Conservation (phyloP, 2,888 invertebrate species). For the Microctonus brassicae region DNA sequence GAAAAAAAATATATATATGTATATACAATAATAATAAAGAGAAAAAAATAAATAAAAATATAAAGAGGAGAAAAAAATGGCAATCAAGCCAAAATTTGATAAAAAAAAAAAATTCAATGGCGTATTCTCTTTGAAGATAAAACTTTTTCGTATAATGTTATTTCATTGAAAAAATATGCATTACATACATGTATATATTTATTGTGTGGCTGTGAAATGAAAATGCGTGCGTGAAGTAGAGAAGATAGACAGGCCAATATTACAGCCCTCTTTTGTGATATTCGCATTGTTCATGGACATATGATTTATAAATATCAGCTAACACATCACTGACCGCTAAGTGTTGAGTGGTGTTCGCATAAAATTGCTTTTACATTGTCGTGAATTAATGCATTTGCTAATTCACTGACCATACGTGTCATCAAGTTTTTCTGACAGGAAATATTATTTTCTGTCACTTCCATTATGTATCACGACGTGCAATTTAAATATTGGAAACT, state of each 20-base stretch:
- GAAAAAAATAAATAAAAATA: slow-evolving; percentile 37
- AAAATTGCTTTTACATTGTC: slow-evolving; percentile 48
- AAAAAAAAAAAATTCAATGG: not conserved
- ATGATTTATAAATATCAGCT: not conserved
- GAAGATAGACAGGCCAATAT: no score
- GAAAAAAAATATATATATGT: no score
- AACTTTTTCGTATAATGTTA: not conserved
- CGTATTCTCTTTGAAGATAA: not conserved
- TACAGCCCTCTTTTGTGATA: no score
- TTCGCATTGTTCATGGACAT: no score
- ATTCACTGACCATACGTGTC: slow-evolving; percentile 37
- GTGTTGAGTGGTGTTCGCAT: slow-evolving; percentile 53
- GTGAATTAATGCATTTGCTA: slow-evolving; percentile 43
- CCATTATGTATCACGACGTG: not conserved
- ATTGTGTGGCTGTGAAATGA: no score
- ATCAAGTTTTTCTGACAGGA: slow-evolving; percentile 12
- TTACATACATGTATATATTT: no score
- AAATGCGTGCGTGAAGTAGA: no score
- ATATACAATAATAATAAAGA: slow-evolving; percentile 28
- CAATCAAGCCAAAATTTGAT: not conserved
- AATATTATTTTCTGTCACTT: slow-evolving; percentile 31
- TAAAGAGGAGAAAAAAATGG: not conserved
- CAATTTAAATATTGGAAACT: not conserved
- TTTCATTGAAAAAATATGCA: no score
- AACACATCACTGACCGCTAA: slow-evolving; percentile 48